Evolutionary conservation across 2,888 invertebrate genomes (phyloP), one percentile per base, ranked within the genome.

Genomic region (Calliphora vomitoria): DNA sequence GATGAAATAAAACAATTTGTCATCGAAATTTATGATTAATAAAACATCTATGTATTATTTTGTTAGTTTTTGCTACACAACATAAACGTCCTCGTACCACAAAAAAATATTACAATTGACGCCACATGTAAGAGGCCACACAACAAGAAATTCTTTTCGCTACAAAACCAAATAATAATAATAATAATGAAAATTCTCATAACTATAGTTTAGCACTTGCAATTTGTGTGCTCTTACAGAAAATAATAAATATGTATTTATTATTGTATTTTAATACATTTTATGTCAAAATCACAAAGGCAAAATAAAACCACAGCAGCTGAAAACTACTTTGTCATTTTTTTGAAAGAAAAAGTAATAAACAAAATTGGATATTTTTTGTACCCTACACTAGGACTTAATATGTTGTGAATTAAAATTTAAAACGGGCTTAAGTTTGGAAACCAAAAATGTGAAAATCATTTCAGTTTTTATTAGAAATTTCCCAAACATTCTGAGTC

Each of bases 11-110:
- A 71, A 66, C 18, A 78, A 78, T 81, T 84, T 87, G 82, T 86
- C 86, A 86, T 69, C 60, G 71, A 82, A 79, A 79, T 62, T 76
- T 62, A 74, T 86, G 78, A 86, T 79, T 74, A 82, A 78, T 62
- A 75, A 75, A 75, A 68, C 38, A 50, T 44, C 8, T 64, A 64
- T 64, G 18, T 44, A 35, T 3, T 35, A n/a, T 60, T 41, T 20
- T 58, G 8, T 25, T 8, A 2, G 47, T 75, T 20, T 53, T 76
- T 38, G 62, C 62, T n/a, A 35, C 25, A 25, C 35, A 18, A 4
- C 20, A 55, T 38, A 50, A 50, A 66, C 13, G 76, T 66, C 76
- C 76, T 66, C 53, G 66, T 66, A 53, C 64, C 50, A 38, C 75
- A 75, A 62, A 25, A 25, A 25, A 35, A 53, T 18, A 18, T 20